phyloP scores from a whole-genome alignment of 2,797 vertebrate species.

The Rhynchonycteris naso region DNA sequence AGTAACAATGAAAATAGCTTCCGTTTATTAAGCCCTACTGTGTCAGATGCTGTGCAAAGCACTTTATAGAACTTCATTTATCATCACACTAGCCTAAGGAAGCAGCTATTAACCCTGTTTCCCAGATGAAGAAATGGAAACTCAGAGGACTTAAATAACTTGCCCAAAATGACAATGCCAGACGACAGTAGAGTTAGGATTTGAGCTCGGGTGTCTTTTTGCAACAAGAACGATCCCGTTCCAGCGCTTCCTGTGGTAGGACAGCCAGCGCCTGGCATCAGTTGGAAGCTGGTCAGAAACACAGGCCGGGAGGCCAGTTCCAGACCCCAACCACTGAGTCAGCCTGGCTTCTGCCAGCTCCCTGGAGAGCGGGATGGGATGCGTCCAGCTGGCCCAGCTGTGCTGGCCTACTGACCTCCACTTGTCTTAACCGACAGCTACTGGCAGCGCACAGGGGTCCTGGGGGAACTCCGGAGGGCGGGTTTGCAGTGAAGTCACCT shows the following conservation, averaged over 20 bases:
- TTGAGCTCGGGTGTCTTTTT: background rate
- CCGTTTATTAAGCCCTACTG: background rate
- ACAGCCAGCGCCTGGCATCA: background rate
- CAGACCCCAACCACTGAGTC: background rate
- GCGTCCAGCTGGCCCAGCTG: too few species aligned
- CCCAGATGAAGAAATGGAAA: background rate
- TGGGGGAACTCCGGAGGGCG: too few species aligned
- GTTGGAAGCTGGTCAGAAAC: background rate
- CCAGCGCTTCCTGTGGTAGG: background rate
- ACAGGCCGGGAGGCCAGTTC: background rate
- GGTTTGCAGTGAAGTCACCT: background rate
- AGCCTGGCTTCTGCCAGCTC: background rate
- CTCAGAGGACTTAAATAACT: background rate
- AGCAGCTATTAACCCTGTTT: background rate
- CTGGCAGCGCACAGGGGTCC: background rate
- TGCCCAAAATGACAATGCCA: background rate
- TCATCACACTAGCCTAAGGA: background rate
- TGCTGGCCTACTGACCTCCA: too few species aligned
- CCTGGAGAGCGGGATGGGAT: too few species aligned
- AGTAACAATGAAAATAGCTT: background rate
- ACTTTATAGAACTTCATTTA: too few species aligned
- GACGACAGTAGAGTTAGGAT: background rate
- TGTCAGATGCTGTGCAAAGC: background rate
- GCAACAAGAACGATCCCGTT: too few species aligned
- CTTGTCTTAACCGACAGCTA: too few species aligned